Percentiles rank a stretch among this genome's conserved stretches.
Evolutionary conservation across 37 sponge, comb jelly and placozoan genomes (phyloP).

Genomic region (Diacarnus erythraeanus): DNA sequence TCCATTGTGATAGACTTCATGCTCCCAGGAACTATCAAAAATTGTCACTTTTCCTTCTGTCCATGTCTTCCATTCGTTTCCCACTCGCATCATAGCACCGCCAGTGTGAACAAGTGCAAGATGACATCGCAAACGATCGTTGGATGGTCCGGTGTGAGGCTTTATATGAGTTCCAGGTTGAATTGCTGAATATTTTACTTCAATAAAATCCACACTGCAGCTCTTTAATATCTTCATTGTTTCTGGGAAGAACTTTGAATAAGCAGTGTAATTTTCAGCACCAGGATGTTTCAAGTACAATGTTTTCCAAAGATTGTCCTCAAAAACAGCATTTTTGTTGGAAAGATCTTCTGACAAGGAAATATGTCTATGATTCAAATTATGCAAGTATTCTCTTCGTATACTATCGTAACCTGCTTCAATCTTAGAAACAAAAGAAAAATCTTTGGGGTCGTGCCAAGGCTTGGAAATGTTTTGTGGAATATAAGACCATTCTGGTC

Average conservation of each 20-base stretch:
- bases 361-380: slow-evolving; percentile 28
- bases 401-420: slow-evolving; percentile 62
- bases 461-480: slow-evolving; percentile 70
- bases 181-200: slow-evolving; percentile 87
- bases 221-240: slow-evolving; percentile 52
- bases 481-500: slow-evolving; percentile 84
- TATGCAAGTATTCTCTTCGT: slow-evolving; percentile 49
- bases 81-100: slow-evolving; percentile 82
- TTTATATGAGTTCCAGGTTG: slow-evolving; percentile 86
- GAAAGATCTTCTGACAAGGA: slow-evolving; percentile 66
- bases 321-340: slow-evolving; percentile 64
- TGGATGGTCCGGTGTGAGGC: slow-evolving; percentile 88
- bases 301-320: slow-evolving; percentile 84
- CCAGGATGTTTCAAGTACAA: slow-evolving; percentile 11
- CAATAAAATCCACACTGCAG: slow-evolving; percentile 66
- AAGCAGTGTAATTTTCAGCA: slow-evolving; percentile 31
- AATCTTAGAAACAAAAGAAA: slow-evolving; percentile 64
- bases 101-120: slow-evolving; percentile 77
- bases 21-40: slow-evolving; percentile 91
- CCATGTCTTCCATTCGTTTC: slow-evolving; percentile 82
- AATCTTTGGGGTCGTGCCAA: slow-evolving; percentile 76
- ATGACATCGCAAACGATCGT: slow-evolving; percentile 79
- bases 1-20: slow-evolving; percentile 81
- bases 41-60: slow-evolving; percentile 78
- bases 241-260: slow-evolving; percentile 61